phyloP scores from a whole-genome alignment of 2,888 invertebrate genomes.

The Drosophila fungiperda region DNA sequence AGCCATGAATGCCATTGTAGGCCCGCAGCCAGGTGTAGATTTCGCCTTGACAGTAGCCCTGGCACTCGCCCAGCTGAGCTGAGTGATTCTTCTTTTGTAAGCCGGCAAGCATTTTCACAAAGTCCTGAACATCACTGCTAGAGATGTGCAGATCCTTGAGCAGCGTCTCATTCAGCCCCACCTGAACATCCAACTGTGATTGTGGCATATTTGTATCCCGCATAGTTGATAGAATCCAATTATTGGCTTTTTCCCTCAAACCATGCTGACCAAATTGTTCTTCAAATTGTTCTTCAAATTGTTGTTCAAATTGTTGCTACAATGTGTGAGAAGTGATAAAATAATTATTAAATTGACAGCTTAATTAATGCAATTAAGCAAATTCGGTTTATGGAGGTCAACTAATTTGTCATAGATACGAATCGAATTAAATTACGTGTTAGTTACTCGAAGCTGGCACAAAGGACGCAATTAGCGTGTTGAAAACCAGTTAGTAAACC shows the following conservation, averaged over 20 bases:
- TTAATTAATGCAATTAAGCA: constrained; percentile 11
- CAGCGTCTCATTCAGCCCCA: constrained; percentile 51
- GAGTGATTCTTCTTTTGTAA: constrained; percentile 60
- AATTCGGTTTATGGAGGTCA: not conserved
- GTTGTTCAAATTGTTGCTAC: not conserved
- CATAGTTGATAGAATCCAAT: constrained; percentile 19
- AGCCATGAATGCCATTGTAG: constrained; percentile 92
- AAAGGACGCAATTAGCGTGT: constrained; percentile 18
- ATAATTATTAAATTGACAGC: not conserved
- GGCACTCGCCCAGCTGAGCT: constrained; percentile 68
- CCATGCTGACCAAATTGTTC: constrained; percentile 24
- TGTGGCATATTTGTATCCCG: constrained; percentile 52
- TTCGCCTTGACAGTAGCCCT: constrained; percentile 87
- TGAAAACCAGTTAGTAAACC: not conserved
- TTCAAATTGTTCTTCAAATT: not conserved
- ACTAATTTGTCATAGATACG: constrained; percentile 9
- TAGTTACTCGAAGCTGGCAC: not conserved
- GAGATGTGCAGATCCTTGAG: constrained; percentile 63
- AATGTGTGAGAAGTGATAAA: not conserved
- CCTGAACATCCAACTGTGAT: constrained; percentile 12
- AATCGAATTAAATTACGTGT: not conserved
- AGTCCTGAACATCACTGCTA: constrained; percentile 73
- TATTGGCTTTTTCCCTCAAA: not conserved
- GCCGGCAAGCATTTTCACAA: constrained; percentile 69
- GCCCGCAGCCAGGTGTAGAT: constrained; percentile 87